phyloP scores from a whole-genome alignment of 2,113 vertebrate species.

The Rhagologus leucostigma region DNA sequence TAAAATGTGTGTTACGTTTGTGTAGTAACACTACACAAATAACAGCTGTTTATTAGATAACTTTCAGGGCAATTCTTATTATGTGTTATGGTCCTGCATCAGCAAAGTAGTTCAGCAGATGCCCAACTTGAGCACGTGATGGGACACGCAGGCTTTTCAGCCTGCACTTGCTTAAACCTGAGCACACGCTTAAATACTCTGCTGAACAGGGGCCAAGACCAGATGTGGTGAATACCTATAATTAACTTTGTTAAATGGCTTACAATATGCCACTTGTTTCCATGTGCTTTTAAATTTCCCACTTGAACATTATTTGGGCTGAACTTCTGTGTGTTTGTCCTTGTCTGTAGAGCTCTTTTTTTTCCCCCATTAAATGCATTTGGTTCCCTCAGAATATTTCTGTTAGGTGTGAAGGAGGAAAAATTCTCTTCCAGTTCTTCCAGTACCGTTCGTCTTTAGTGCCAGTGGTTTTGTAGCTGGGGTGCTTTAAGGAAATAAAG shows the following conservation, averaged over 20 bases:
- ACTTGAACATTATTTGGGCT: background rate
- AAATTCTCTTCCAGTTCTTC: background rate
- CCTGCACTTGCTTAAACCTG: background rate
- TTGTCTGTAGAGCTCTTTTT: background rate
- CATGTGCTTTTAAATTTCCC: slow-evolving; percentile 18
- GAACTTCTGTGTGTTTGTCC: background rate
- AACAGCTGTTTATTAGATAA: slow-evolving; percentile 35
- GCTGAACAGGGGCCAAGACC: slow-evolving; percentile 10
- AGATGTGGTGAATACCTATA: slow-evolving; percentile 27
- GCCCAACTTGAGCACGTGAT: background rate
- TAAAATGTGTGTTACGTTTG: background rate
- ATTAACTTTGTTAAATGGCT: slow-evolving; percentile 53
- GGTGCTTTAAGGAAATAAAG: background rate
- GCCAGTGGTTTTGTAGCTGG: background rate
- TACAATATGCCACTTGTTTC: slow-evolving; percentile 38
- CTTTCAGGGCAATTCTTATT: background rate
- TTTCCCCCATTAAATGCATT: background rate
- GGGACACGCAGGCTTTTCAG: background rate
- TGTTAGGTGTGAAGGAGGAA: background rate
- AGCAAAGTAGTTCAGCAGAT: slow-evolving; percentile 24
- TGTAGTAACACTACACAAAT: too few relatives aligned
- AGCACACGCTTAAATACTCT: slow-evolving; percentile 8
- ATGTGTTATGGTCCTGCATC: background rate
- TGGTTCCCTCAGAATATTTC: background rate
- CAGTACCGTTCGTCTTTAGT: background rate